phyloP scores from a whole-genome alignment of 1,140 invertebrate genomes.

The Trichomalopsis sarcophagae region DNA sequence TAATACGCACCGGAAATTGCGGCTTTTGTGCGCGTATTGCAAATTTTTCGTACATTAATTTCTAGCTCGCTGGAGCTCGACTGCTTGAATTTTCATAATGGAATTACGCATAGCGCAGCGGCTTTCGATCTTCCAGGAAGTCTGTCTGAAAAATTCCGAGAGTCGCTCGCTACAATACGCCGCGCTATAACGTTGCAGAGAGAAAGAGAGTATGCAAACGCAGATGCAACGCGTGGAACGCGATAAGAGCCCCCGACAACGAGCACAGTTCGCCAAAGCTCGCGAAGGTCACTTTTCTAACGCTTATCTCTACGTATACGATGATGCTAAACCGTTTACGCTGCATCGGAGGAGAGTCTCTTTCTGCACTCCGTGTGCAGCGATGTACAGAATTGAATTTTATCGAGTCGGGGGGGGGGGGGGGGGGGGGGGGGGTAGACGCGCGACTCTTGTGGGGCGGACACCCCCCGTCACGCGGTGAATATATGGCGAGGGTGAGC shows the following conservation, averaged over 20 bases:
- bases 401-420: too few species aligned
- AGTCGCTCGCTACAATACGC: too few species aligned
- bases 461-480: not conserved
- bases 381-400: not conserved
- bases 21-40: constrained; percentile 25
- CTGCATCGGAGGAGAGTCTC: not conserved
- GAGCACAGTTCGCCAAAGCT: not conserved
- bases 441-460: not conserved
- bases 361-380: not conserved
- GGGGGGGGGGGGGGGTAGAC: too few species aligned
- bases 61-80: not conserved
- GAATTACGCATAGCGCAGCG: too few species aligned
- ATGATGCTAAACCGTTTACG: too few species aligned
- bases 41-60: not conserved
- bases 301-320: too few species aligned
- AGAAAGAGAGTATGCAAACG: too few species aligned
- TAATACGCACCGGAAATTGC: constrained; percentile 4
- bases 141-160: too few species aligned
- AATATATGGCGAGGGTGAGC: not conserved
- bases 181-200: too few species aligned
- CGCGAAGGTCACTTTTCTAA: not conserved
- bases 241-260: not conserved
- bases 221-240: not conserved
- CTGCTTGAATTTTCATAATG: too few species aligned
- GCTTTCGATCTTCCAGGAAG: not conserved